Evolutionary conservation across 1,140 invertebrate genomes (phyloP), one percentile per base, ranked within the genome.

Genomic region (Holotrichia oblita): DNA sequence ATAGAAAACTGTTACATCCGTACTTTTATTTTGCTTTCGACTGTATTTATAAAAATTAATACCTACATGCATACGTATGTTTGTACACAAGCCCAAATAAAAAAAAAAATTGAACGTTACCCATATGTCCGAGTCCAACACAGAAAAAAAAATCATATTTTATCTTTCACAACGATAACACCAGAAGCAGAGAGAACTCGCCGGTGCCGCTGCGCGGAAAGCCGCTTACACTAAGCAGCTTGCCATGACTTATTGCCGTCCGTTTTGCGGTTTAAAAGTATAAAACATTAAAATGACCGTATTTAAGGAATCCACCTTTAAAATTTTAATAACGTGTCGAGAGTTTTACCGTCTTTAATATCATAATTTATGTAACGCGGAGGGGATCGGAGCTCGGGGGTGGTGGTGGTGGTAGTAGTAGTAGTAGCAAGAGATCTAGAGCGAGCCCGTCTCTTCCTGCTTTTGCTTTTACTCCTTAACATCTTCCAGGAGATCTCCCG

Each of bases 261-360:
- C 61, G 22, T 69, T 69, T 27, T 2, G 61, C 61, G 61, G 61
- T 69, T 69, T 27, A 27, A 27, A 24, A 14, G 61, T 69, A 69
- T 69, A 34, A 69, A 69, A 69, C 61, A 69, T 69, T 69, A 69
- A 69, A 69, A 69, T 69, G 61, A 69, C 61, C 61, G 61, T 69
- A 69, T 69, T 69, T 69, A 69, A 69, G 61, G 61, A 69, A 69
- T 69, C 27, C 61, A 9, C 22, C 61, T 34, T 69, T 69, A 22
- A 69, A 69, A 69, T 69, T 69, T 69, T 69, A 69, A 69, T 69
- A 69, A 69, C 61, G 61, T 22, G 22, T 69, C 22, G 27, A 24
- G 61, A 69, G 27, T 69, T 69, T 69, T 69, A 69, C 61, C 27
- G 20, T 69, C 61, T 22, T 69, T 69, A 69, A 69, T 27, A 22